A percentile compares a stretch with the other conserved stretches of the same genome.
Evolutionary conservation across 1,140 invertebrate species (phyloP).

Genomic region (Antheraea pernyi): DNA sequence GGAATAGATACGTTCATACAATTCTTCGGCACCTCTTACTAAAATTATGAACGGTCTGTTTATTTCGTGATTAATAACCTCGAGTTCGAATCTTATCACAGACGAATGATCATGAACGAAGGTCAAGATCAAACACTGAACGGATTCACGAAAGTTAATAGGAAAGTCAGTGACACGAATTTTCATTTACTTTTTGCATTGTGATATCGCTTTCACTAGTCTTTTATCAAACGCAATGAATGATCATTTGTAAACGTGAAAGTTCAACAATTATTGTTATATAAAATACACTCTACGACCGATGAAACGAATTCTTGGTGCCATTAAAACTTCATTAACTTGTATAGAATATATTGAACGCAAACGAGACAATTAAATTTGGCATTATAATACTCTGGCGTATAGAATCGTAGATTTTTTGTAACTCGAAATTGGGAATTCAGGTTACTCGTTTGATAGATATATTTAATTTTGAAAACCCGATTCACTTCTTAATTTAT

Average conservation of each 20-base stretch:
- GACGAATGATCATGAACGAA: slow-evolving; percentile 26
- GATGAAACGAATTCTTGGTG: slow-evolving; percentile 49
- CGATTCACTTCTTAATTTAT: too few species aligned
- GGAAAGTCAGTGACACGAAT: slow-evolving; percentile 69
- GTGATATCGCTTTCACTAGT: slow-evolving; percentile 72
- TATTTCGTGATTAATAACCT: neutral
- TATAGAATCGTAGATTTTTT: too few species aligned
- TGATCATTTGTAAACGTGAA: slow-evolving; percentile 67
- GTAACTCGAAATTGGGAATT: too few species aligned
- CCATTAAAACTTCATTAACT: too few species aligned
- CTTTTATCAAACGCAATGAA: slow-evolving; percentile 63
- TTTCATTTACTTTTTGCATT: slow-evolving; percentile 69
- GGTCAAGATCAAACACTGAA: slow-evolving; percentile 41
- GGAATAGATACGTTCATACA: too few species aligned
- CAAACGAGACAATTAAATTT: too few species aligned
- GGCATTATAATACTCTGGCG: too few species aligned
- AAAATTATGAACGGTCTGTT: neutral
- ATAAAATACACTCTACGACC: slow-evolving; percentile 40
- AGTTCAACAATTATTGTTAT: slow-evolving; percentile 58
- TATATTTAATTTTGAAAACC: too few species aligned
- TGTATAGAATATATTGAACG: slow-evolving; percentile 24
- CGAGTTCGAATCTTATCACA: neutral
- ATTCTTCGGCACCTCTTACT: neutral
- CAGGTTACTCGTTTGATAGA: too few species aligned
- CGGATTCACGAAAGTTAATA: slow-evolving; percentile 49